A percentile compares a stretch with the other conserved stretches of the same genome.
phyloP scores from a whole-genome alignment of 2,113 vertebrate genomes.

The Zingel zingel region DNA sequence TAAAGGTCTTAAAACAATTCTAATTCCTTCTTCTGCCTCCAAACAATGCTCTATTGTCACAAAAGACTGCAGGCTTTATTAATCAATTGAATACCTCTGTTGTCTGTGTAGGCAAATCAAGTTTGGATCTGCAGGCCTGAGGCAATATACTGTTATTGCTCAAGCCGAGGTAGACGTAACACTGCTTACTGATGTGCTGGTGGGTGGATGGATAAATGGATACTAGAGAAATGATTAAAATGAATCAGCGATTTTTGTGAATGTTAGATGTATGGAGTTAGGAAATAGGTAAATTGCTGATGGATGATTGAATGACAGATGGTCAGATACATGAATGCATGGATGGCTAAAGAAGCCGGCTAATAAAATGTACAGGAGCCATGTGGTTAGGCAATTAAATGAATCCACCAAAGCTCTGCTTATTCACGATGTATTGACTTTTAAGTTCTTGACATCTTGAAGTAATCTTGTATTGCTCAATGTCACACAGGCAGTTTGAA shows the following conservation, averaged over 20 bases:
- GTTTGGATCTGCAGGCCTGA: constrained; percentile 54
- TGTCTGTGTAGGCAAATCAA: constrained; percentile 16
- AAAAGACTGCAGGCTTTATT: not conserved
- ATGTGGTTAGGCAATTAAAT: constrained; percentile 12
- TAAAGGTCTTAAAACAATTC: not conserved
- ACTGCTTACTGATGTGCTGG: not conserved
- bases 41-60: constrained; percentile 28
- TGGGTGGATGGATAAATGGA: not conserved
- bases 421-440: constrained; percentile 46
- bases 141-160: constrained; percentile 18
- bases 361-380: constrained; percentile 25
- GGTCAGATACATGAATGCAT: not conserved
- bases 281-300: not conserved
- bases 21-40: not conserved
- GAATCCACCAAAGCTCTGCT: constrained; percentile 29
- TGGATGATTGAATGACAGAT: not conserved
- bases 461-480: constrained; percentile 72
- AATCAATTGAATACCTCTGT: not conserved
- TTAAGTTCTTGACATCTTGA: constrained; percentile 70
- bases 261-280: not conserved
- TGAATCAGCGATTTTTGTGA: not conserved
- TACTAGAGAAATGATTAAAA: not conserved
- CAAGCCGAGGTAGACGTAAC: not conserved
- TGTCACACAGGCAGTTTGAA: constrained; percentile 62
- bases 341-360: not conserved